Base-by-base conservation (phyloP, 2,797 vertebrate species). In the Falco columbarius region DNA sequence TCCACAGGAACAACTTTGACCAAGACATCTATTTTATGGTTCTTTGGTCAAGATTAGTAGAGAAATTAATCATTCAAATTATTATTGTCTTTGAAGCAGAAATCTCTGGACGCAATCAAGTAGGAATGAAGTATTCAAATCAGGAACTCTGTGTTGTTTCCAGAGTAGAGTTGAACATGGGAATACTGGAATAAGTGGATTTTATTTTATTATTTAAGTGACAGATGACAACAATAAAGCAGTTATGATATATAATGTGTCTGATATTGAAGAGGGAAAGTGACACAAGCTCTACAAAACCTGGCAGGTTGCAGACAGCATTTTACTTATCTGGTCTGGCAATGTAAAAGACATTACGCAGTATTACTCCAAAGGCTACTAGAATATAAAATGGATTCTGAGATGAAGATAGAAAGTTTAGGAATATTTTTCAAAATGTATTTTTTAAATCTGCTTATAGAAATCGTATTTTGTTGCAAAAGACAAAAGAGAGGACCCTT, bases 291-390 rank as follows among this genome's bases (percentile, higher is more conserved):
- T 76, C 58, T 55, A 10, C 11, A 75, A 74, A 42, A 71, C 38
- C 29, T 94, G 84, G 55, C 44, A 73, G 11, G 49, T 10, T 92
- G 74, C 46, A 80, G 55, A 29, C 74, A 92, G 47, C 44, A 6
- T 70, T 85, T 94, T 52, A 26, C 56, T 95, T 87, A 79, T 4
- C 44, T 80, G 44, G 7, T 93, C 55, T 71, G 77, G 40, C 88
- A 90, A 49, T 16, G 30, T 74, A 58, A 68, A 76, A 95, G 20
- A 51, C 14, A 18, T 62, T 62, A 56, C 3, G 26, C 13, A 23
- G 10, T 65, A 36, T 30, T 73, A 61, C 32, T 62, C 32, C 71
- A 58, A 71, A 79, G 44, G 38, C 49, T 82, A 7, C 68, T 72
- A 12, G 73, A 46, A 36, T 63, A 82, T 86, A 55, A 89, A 75